Conservation (phyloP, 2,888 invertebrate species). For the Phrixothrix hirtus region DNA sequence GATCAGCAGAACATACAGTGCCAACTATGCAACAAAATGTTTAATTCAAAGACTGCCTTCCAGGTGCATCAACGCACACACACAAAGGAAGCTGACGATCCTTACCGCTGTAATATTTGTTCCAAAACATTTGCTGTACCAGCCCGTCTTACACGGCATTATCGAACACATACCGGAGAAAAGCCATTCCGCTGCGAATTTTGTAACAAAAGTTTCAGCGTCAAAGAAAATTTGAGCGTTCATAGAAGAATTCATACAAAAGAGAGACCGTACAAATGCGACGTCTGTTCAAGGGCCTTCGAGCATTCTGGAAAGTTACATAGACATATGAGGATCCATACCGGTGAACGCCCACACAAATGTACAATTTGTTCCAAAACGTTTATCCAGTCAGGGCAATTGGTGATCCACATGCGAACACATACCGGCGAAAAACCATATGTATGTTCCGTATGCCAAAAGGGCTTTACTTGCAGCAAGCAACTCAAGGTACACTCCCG, state of each 20-base stretch:
- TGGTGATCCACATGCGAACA: conserved; percentile 88
- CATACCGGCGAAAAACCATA: conserved; percentile 88
- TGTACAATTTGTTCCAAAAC: conserved; percentile 87
- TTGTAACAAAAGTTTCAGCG: conserved; percentile 90
- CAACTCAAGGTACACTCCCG: conserved; percentile 89
- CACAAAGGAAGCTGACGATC: conserved; percentile 62
- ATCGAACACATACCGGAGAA: conserved; percentile 88
- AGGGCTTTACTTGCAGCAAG: conserved; percentile 90
- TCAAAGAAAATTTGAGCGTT: conserved; percentile 89
- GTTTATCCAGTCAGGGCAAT: conserved; percentile 87
- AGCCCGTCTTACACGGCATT: conserved; percentile 81
- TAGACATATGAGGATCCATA: conserved; percentile 88
- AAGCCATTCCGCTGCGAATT: conserved; percentile 89
- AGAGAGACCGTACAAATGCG: conserved; percentile 87
- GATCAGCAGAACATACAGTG: conserved; percentile 47
- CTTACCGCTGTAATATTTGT: conserved; percentile 87
- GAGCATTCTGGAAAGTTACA: conserved; percentile 90
- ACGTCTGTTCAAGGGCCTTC: conserved; percentile 85
- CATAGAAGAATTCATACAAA: conserved; percentile 89
- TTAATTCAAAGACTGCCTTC: conserved; percentile 49
- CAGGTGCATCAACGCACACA: conserved; percentile 50
- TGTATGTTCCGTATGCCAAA: conserved; percentile 77
- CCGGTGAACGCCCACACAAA: conserved; percentile 87
- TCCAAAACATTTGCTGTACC: conserved; percentile 90
- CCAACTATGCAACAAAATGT: conserved; percentile 54